These are phyloP conservation scores for Coreius guichenoti DNA, from an alignment of 2,797 vertebrate species.

Conservation along the genomic window DNA sequence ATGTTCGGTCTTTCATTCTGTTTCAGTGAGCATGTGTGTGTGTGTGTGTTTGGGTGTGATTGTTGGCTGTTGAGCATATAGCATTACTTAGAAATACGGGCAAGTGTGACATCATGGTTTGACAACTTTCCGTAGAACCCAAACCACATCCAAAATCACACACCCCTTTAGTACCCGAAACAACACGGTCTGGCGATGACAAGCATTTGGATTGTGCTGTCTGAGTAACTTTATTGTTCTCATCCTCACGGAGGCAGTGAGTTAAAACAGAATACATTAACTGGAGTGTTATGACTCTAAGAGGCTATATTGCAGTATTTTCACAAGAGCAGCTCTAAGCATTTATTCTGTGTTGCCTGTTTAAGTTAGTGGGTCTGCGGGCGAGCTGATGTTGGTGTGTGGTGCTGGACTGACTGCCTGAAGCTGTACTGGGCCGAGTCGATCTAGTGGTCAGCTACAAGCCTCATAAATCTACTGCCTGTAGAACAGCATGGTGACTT, in stretches of 20 bases:
- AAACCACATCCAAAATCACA: constrained; percentile 48
- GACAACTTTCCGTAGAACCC: constrained; percentile 31
- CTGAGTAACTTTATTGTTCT: not conserved
- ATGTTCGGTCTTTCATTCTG: constrained; percentile 24
- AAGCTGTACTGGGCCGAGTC: constrained; percentile 42
- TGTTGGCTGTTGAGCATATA: constrained; percentile 4
- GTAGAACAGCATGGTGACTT: constrained; percentile 63
- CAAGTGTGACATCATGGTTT: constrained; percentile 54
- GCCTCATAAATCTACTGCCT: constrained; percentile 60
- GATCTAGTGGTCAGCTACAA: constrained; percentile 62
- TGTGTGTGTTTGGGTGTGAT: constrained; percentile 9
- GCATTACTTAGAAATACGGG: constrained; percentile 47
- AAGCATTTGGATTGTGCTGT: not conserved
- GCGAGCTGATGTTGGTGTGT: constrained; percentile 37
- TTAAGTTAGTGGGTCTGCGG: constrained; percentile 24
- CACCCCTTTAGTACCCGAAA: not conserved
- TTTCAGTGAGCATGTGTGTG: constrained; percentile 24
- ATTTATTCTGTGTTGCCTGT: not conserved
- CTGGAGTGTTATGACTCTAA: not conserved
- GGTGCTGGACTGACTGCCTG: constrained; percentile 45
- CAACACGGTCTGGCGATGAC: not conserved
- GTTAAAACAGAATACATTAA: not conserved
- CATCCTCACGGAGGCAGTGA: not conserved
- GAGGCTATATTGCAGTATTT: not conserved
- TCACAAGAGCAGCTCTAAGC: not conserved